Evolutionary conservation across 2,888 invertebrate genomes (phyloP).

Genomic region (Girardia tigrina): DNA sequence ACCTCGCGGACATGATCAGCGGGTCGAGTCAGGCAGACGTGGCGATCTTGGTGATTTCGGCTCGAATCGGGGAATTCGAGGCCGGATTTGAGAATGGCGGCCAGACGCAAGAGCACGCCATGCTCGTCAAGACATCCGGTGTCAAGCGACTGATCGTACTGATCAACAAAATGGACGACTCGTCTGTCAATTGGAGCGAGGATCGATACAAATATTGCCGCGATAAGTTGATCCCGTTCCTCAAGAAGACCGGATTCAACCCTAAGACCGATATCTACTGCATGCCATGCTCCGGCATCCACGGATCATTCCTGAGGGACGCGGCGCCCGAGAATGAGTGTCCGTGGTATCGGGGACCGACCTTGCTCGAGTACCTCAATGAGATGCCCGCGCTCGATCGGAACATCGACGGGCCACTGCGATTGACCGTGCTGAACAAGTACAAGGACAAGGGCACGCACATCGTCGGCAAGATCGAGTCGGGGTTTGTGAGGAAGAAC

Average conservation of each 20-base stretch:
- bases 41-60: constrained; percentile 89
- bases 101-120: constrained; percentile 96
- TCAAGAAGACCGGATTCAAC: constrained; percentile 85
- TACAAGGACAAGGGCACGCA: constrained; percentile 95
- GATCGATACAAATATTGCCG: constrained; percentile 79
- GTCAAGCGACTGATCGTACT: constrained; percentile 93
- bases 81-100: constrained; percentile 98
- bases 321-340: constrained; percentile 55
- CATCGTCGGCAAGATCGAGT: constrained; percentile 94
- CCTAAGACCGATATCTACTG: constrained; percentile 88
- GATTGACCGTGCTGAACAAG: constrained; percentile 77
- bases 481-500: constrained; percentile 78
- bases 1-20: constrained; percentile 98
- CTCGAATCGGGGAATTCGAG: constrained; percentile 97
- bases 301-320: constrained; percentile 73
- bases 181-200: constrained; percentile 85
- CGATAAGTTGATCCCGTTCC: constrained; percentile 92
- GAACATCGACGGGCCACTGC: constrained; percentile 80
- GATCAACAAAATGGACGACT: constrained; percentile 99
- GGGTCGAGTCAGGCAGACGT: constrained; percentile 90
- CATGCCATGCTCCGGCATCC: constrained; percentile 91
- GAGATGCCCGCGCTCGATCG: constrained; percentile 75
- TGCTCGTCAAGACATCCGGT: constrained; percentile 97
- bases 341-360: constrained; percentile 67
- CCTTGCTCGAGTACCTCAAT: constrained; percentile 91